Base-by-base conservation (phyloP, 2,888 invertebrate genomes). In the Lepidochrysops patricia region DNA sequence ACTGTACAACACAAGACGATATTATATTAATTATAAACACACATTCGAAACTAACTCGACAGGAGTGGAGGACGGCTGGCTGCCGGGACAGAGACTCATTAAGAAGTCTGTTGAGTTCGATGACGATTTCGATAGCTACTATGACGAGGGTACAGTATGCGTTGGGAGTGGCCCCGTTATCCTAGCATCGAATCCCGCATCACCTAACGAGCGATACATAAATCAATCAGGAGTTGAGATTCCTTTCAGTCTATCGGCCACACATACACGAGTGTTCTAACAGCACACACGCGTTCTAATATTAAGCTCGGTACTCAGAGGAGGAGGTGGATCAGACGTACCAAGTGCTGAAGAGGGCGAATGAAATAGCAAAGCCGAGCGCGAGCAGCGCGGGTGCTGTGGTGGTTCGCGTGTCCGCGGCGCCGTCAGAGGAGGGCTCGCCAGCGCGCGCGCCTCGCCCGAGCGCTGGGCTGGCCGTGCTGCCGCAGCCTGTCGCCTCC, bases 271-370 rank as follows among this genome's bases (percentile, higher is more conserved):
- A 57, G 19, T 29, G 57, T 56, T 48, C 56, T 59, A 61, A 37
- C 52, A 37, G 61, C 52, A 60, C 58, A 54, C 25, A 19, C 67
- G 71, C 71, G 70, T 73, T 72, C 74, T 87, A 84, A 83, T 77
- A 74, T 82, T 82, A 82, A 79, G 76, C 79, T 82, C 83, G 82
- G 76, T 87, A 82, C 87, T 84, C 82, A 86, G 85, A 88, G 89
- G 91, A 90, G 84, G 94, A 96, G 91, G 93, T 96, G 91, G 97
- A 97, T 92, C 94, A 94, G 90, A 96, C 96, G 87, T 97, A 97
- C 91, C 96, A 96, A 91, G 96, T 97, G 84, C 93, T 97, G 91
- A 97, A 97, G 92, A 96, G 97, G 86, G 97, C 97, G 79, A 96
- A 96, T 81, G 96, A 97, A 92, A 95, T 96, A 79, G 91, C 93